phyloP scores from a whole-genome alignment of 2,113 vertebrate genomes.

The Semnornis frantzii region DNA sequence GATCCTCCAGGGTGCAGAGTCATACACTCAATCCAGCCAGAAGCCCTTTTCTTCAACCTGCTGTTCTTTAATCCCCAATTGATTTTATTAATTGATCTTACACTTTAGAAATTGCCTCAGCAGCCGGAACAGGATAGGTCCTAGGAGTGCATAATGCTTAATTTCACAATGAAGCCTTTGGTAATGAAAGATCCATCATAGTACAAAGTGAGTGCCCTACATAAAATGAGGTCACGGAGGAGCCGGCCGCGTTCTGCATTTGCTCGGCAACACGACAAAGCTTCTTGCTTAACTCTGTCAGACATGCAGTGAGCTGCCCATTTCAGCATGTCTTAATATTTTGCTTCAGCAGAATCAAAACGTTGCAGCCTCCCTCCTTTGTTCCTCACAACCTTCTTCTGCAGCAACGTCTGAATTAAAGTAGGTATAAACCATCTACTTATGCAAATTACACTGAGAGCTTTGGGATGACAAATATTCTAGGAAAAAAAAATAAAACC shows the following conservation, averaged over 20 bases:
- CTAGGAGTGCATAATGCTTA: background rate
- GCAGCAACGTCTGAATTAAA: constrained; percentile 37
- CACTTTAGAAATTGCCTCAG: constrained; percentile 38
- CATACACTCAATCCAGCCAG: background rate
- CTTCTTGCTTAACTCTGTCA: background rate
- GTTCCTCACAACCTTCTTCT: background rate
- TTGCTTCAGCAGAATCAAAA: constrained; percentile 20
- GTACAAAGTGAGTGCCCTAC: constrained; percentile 18
- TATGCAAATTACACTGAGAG: constrained; percentile 47
- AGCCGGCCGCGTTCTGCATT: background rate
- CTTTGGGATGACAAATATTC: background rate
- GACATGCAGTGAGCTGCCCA: background rate
- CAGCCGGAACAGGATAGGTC: constrained; percentile 4
- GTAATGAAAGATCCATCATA: constrained; percentile 48
- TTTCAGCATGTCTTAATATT: constrained; percentile 30
- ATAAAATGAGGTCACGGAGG: constrained; percentile 48
- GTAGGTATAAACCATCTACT: constrained; percentile 43
- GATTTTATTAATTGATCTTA: constrained; percentile 28
- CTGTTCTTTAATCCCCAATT: background rate
- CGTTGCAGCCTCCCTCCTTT: background rate
- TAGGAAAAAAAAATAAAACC: background rate
- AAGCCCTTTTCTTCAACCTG: background rate
- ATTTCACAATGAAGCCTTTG: constrained; percentile 15
- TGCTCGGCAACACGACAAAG: background rate
- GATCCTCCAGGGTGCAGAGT: background rate